Conservation (phyloP, 2,113 vertebrate species). For the Leucosticte australis region DNA sequence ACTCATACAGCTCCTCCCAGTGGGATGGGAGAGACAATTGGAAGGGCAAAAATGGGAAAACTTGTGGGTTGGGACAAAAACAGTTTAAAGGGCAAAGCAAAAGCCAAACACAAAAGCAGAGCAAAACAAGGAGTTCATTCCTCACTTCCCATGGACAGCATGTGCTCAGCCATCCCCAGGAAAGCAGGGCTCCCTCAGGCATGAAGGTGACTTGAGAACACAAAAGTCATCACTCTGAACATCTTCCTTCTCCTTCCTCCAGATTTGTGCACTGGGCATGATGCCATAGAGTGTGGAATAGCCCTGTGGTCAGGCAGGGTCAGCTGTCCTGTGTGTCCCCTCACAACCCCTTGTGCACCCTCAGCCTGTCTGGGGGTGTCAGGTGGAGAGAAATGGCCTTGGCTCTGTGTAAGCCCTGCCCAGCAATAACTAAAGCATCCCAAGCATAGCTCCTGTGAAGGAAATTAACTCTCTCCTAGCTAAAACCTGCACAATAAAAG, state of each 20-base stretch:
- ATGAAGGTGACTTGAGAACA: neutral
- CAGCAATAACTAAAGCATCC: neutral
- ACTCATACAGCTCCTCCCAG: neutral
- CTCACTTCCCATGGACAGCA: neutral
- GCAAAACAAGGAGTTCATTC: neutral
- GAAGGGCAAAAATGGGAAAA: neutral
- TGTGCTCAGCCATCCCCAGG: neutral
- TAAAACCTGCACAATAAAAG: neutral
- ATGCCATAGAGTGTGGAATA: neutral
- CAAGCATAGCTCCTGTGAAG: neutral
- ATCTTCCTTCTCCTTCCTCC: neutral
- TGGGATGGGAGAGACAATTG: neutral
- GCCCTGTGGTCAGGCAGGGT: neutral
- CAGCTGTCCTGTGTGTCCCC: neutral
- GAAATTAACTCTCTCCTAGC: neutral
- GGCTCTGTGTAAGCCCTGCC: neutral
- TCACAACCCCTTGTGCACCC: neutral
- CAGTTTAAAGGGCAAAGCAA: neutral
- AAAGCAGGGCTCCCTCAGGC: neutral
- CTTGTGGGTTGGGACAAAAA: neutral
- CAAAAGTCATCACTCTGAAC: neutral
- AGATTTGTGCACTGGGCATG: neutral
- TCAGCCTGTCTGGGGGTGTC: neutral
- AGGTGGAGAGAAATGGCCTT: neutral
- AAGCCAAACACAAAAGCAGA: neutral